Evolutionary conservation across 2,797 vertebrate genomes (phyloP).

Genomic region (Pseudochaenichthys georgianus): DNA sequence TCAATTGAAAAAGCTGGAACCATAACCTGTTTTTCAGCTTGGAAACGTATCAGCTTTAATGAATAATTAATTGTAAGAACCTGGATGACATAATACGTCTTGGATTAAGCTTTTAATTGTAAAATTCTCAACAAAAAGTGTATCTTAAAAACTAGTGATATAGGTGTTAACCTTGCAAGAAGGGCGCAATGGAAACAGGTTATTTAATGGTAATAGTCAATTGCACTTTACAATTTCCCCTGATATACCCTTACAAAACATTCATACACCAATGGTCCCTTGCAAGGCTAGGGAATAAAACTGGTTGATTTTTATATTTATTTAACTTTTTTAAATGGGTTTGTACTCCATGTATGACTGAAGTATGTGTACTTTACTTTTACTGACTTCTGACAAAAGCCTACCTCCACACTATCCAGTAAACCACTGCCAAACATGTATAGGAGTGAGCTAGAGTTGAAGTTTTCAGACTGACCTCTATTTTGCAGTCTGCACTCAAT

Average conservation of each 20-base stretch:
- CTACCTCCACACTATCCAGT: not conserved
- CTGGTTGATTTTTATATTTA: too few relatives aligned
- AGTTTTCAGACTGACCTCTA: slow-evolving; percentile 13
- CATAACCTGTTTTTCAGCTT: not conserved
- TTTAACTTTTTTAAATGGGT: not conserved
- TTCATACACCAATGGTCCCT: too few relatives aligned
- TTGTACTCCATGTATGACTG: not conserved
- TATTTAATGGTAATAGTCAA: not conserved
- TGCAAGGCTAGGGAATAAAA: too few relatives aligned
- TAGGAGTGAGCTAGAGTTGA: not conserved
- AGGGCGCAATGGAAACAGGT: not conserved
- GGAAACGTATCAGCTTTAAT: too few relatives aligned
- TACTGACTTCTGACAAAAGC: slow-evolving; percentile 9
- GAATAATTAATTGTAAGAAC: not conserved
- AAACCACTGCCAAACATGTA: too few relatives aligned
- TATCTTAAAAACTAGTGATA: not conserved
- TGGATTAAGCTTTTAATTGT: not conserved
- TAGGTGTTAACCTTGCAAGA: not conserved
- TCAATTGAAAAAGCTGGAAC: not conserved
- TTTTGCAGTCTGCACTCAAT: slow-evolving; percentile 2
- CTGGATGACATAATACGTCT: not conserved
- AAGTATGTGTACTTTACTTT: not conserved
- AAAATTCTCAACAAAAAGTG: not conserved
- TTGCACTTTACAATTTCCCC: not conserved
- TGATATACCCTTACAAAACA: too few relatives aligned